phyloP scores from a whole-genome alignment of 2,797 vertebrate genomes.

The Chelon labrosus region DNA sequence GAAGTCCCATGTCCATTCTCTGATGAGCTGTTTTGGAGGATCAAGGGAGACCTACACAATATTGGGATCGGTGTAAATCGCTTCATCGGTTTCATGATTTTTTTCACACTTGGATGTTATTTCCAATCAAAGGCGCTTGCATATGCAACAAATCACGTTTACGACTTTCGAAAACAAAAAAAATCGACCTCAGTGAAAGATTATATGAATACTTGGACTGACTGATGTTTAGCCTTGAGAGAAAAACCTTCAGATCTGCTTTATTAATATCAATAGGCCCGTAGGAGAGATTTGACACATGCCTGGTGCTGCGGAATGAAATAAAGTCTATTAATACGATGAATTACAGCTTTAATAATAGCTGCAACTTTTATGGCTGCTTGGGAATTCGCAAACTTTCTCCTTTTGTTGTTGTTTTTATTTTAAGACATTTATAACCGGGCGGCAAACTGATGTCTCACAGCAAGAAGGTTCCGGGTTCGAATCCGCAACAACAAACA shows the following conservation, averaged over 20 bases:
- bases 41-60: too few relatives aligned
- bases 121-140: background rate
- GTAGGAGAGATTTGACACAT: conserved; percentile 15
- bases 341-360: conserved; percentile 38
- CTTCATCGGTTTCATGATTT: too few relatives aligned
- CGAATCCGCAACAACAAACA: conserved; percentile 6
- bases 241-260: background rate
- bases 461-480: too few relatives aligned
- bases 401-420: conserved; percentile 7
- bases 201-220: conserved; percentile 19
- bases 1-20: too few relatives aligned
- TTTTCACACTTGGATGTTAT: too few relatives aligned
- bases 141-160: conserved; percentile 5
- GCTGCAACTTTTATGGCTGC: conserved; percentile 3
- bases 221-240: conserved; percentile 20
- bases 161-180: conserved; percentile 12
- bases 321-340: conserved; percentile 26
- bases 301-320: background rate
- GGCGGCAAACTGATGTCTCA: too few relatives aligned
- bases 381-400: background rate
- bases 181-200: conserved; percentile 9
- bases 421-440: background rate
- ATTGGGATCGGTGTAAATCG: too few relatives aligned
- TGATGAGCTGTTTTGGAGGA: too few relatives aligned
- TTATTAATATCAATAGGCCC: background rate